Evolutionary conservation across 2,888 invertebrate genomes (phyloP).

Genomic region (Elaeidobius kamerunicus): DNA sequence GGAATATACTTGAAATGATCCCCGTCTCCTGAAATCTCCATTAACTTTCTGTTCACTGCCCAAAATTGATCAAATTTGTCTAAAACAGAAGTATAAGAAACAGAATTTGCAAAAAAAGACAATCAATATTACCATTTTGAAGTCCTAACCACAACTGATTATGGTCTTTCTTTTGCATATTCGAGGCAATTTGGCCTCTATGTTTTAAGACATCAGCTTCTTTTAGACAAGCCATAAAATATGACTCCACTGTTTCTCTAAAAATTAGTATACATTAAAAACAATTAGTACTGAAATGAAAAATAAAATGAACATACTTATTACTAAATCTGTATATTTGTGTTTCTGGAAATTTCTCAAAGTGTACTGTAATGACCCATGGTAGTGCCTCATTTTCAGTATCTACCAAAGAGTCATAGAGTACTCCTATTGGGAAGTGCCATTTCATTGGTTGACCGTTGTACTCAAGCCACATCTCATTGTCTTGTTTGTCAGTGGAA

Average conservation of each 20-base stretch:
- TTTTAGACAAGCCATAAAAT: constrained; percentile 93
- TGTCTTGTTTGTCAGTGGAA: constrained; percentile 75
- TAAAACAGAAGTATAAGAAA: constrained; percentile 47
- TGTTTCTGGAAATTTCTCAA: constrained; percentile 90
- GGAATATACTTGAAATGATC: constrained; percentile 89
- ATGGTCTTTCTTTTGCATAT: constrained; percentile 95
- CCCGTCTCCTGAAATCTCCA: constrained; percentile 80
- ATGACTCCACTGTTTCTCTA: constrained; percentile 88
- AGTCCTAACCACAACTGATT: constrained; percentile 94
- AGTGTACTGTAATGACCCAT: constrained; percentile 93
- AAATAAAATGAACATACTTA: constrained; percentile 57
- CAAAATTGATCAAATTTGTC: constrained; percentile 99
- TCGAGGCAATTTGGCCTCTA: constrained; percentile 81
- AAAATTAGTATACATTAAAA: constrained; percentile 36
- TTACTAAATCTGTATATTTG: constrained; percentile 82
- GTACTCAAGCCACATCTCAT: constrained; percentile 93
- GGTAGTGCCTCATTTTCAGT: constrained; percentile 69
- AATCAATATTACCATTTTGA: constrained; percentile 68
- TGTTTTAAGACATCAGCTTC: constrained; percentile 99
- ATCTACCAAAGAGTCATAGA: constrained; percentile 77
- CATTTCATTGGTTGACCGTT: constrained; percentile 90
- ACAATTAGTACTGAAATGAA: background rate
- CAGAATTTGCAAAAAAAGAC: background rate
- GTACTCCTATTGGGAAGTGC: constrained; percentile 84
- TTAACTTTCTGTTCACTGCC: constrained; percentile 92